Evolutionary conservation across 2,888 invertebrate species (phyloP).

Genomic region (Drosophila villosipedis): DNA sequence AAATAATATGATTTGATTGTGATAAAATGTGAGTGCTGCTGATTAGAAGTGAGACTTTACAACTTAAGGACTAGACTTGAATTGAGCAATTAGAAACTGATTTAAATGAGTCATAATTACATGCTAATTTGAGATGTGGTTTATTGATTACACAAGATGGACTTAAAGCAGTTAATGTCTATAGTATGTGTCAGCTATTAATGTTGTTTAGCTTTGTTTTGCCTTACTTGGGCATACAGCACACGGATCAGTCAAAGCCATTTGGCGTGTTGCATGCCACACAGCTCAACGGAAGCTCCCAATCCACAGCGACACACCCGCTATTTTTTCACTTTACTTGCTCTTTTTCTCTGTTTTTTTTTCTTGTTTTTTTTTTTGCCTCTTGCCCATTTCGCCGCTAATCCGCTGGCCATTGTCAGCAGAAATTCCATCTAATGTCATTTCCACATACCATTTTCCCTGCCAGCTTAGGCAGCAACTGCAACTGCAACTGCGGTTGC

Average conservation of each 20-base stretch:
- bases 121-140: neutral
- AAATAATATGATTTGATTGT: neutral
- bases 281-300: slow-evolving; percentile 45
- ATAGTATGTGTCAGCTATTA: slow-evolving; percentile 26
- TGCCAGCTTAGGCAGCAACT: slow-evolving; percentile 39
- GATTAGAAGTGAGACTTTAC: too few species aligned
- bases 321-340: slow-evolving; percentile 46
- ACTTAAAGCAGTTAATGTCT: slow-evolving; percentile 44
- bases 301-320: slow-evolving; percentile 30
- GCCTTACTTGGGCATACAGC: slow-evolving; percentile 37
- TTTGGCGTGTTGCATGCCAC: slow-evolving; percentile 45
- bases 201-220: slow-evolving; percentile 29
- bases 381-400: slow-evolving; percentile 55
- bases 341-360: slow-evolving; percentile 8
- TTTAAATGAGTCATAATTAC: neutral
- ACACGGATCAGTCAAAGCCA: slow-evolving; percentile 67
- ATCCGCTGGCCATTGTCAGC: slow-evolving; percentile 76
- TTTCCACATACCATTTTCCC: slow-evolving; percentile 55
- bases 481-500: slow-evolving; percentile 21
- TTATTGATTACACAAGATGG: neutral
- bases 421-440: slow-evolving; percentile 68
- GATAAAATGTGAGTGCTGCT: neutral
- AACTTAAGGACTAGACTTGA: neutral
- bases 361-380: slow-evolving; percentile 33
- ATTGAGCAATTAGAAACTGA: neutral